Evolutionary conservation across 2,888 invertebrate species (phyloP), one percentile per base, ranked within the genome.

Genomic region (Therioaphis trifolii): DNA sequence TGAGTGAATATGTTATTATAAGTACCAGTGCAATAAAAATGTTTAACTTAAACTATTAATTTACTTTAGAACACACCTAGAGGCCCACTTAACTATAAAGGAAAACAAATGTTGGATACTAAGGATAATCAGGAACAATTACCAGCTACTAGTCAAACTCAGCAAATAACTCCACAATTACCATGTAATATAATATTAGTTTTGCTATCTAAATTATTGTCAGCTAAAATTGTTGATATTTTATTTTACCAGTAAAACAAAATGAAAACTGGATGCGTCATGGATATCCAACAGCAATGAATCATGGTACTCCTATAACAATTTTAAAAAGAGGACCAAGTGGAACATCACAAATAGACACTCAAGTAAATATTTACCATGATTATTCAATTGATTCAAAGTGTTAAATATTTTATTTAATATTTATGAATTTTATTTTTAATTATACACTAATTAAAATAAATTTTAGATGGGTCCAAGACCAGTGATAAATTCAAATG

Each of bases 261-360:
- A 74, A 46, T 52, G 82, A 82, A 74, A 82, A 66, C n/a, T 82
- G 82, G 82, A 74, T 82, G 74, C 74, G 63, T 0, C 82, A 82
- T 40, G 82, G 82, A 21, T 82, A 82, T 74, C 63, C 82, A 35
- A 15, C 74, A 46, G 3, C 82, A 74, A 82, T 82, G 74, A 21
- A 18, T 40, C 63, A 82, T n/a, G 71, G 82, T 40, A n/a, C 49
- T n/a, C 84, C 84, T 72, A 79, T 84, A 21, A 84, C 84, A 49
- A 84, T 84, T 66, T 77, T 84, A 43, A 84, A 84, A 84, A 74
- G 82, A 82, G 74, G 74, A 49, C n/a, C 52, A 12, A n/a, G 9
- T 27, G 63, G 72, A 24, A 18, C 29, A 18, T 63, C 80, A 72
- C 80, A 82, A 72, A 72, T 52, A 24, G 82, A 82, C 18, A 52